phyloP scores from a whole-genome alignment of 2,888 invertebrate genomes.

The Nomada ruficornis region DNA sequence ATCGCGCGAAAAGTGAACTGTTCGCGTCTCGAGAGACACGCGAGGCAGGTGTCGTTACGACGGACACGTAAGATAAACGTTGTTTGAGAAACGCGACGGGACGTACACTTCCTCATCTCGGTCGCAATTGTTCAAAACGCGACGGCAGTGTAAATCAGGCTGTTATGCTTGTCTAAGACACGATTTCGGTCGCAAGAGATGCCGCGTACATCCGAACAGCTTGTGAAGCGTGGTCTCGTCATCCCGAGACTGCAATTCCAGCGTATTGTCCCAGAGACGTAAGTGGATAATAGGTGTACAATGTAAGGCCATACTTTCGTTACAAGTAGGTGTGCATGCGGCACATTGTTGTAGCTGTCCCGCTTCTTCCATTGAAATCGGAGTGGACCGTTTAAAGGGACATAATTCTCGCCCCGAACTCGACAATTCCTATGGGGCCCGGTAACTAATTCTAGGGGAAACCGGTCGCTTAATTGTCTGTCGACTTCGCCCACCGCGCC shows the following conservation, averaged over 20 bases:
- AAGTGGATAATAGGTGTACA: conserved; percentile 78
- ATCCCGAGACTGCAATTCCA: conserved; percentile 77
- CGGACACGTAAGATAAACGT: background rate
- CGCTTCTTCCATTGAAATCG: conserved; percentile 68
- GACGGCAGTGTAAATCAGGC: conserved; percentile 10
- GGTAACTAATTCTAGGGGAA: conserved; percentile 31
- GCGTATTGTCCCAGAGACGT: conserved; percentile 77
- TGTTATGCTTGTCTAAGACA: conserved; percentile 35
- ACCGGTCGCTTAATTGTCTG: conserved; percentile 1
- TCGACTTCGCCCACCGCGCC: background rate
- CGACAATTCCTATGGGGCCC: conserved; percentile 23
- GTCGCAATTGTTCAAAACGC: conserved; percentile 29
- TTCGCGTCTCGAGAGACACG: background rate
- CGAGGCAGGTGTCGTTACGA: background rate
- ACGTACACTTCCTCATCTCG: background rate
- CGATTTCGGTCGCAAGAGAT: conserved; percentile 59
- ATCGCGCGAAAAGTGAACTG: background rate
- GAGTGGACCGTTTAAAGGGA: conserved; percentile 50
- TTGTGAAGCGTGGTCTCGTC: conserved; percentile 73
- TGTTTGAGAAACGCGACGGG: background rate
- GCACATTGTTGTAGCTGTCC: conserved; percentile 60
- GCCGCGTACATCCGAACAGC: conserved; percentile 65
- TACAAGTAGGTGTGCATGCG: conserved; percentile 68
- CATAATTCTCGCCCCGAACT: conserved; percentile 63
- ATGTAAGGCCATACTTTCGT: conserved; percentile 72